Evolutionary conservation across 2,797 vertebrate species (phyloP).

Genomic region (Argya squamiceps): DNA sequence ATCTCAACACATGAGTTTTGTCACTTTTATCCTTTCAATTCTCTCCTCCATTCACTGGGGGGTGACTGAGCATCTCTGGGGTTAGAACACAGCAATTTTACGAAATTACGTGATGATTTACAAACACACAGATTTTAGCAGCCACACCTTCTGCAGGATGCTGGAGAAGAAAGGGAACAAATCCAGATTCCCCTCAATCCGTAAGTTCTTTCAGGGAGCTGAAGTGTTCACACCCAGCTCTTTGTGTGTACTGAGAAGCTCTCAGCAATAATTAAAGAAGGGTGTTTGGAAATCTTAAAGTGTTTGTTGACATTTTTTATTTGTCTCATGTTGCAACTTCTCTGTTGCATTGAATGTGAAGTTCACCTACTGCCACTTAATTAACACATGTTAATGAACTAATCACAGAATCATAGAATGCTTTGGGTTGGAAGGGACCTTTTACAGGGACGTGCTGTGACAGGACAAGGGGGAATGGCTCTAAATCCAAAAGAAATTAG

Average conservation of each 20-base stretch:
- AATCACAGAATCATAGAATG: neutral
- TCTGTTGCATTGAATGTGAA: neutral
- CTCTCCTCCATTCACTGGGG: neutral
- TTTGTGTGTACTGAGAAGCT: neutral
- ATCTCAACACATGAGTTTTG: neutral
- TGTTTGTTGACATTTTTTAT: neutral
- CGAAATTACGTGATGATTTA: neutral
- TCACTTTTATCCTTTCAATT: neutral
- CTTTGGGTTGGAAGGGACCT: neutral
- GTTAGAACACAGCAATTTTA: neutral
- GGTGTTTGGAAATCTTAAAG: neutral
- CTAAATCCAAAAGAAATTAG: neutral
- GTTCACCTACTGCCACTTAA: neutral
- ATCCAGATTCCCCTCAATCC: neutral
- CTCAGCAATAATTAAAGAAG: neutral
- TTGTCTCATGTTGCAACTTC: neutral
- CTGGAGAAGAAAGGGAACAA: neutral
- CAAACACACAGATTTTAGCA: neutral
- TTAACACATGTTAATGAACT: neutral
- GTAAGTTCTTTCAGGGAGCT: neutral
- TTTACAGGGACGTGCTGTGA: accelerated
- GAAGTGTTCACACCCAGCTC: neutral
- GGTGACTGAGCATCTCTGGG: neutral
- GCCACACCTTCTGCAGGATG: neutral
- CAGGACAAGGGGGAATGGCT: neutral